phyloP scores from a whole-genome alignment of 2,113 vertebrate species.

The Leptodactylus fuscus region DNA sequence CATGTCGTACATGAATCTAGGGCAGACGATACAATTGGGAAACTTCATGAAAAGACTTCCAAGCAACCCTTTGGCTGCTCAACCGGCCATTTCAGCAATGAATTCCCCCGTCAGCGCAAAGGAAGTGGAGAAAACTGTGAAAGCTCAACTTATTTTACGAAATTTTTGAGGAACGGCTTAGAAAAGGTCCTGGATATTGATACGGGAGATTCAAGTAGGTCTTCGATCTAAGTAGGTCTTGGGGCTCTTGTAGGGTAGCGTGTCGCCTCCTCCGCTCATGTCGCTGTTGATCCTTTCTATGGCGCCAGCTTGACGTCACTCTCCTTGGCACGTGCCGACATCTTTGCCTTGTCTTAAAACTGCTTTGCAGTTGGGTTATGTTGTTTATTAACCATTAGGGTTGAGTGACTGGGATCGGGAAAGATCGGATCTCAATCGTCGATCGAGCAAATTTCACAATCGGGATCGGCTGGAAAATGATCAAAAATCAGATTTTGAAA shows the following conservation, averaged over 20 bases:
- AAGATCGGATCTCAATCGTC: no score
- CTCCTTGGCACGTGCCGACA: no score
- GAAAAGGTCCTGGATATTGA: not conserved
- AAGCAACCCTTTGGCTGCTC: slow-evolving; percentile 40
- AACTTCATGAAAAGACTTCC: slow-evolving; percentile 32
- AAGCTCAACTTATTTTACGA: slow-evolving; percentile 6
- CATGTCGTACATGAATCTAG: slow-evolving; percentile 46
- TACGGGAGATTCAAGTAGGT: no score
- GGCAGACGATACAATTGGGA: slow-evolving; percentile 50
- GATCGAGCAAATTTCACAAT: no score
- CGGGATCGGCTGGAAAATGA: no score
- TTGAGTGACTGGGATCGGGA: no score
- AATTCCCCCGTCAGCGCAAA: slow-evolving; percentile 9
- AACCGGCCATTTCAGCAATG: slow-evolving; percentile 28
- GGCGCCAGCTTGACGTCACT: no score
- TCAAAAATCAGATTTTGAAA: no score
- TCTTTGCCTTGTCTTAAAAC: no score
- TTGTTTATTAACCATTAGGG: no score
- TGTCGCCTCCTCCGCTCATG: not conserved
- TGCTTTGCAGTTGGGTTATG: no score
- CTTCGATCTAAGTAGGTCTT: not conserved
- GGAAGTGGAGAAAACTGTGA: not conserved
- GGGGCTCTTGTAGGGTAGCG: not conserved
- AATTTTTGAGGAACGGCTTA: not conserved
- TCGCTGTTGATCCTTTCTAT: no score